Evolutionary conservation across 2,888 invertebrate genomes (phyloP).

Genomic region (Aphodius granarius): DNA sequence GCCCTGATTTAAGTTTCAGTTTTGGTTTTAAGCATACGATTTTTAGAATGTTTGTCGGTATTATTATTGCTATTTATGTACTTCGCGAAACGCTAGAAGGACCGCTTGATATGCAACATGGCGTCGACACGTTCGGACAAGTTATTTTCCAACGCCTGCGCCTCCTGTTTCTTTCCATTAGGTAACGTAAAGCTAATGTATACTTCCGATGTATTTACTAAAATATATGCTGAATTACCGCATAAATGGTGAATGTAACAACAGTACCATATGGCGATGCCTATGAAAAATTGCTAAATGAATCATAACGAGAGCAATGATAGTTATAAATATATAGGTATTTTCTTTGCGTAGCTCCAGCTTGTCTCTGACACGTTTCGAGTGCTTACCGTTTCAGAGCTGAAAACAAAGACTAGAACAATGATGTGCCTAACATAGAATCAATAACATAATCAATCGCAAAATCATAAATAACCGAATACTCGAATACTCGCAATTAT

Average conservation of each 20-base stretch:
- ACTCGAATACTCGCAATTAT: neutral
- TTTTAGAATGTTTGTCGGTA: neutral
- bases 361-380: neutral
- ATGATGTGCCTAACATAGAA: conserved; percentile 20
- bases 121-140: neutral
- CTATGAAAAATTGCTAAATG: conserved; percentile 12
- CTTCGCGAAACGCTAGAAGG: neutral
- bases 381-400: conserved; percentile 7
- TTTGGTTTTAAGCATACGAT: neutral
- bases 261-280: conserved; percentile 10
- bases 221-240: neutral
- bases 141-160: neutral
- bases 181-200: neutral
- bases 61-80: conserved; percentile 10
- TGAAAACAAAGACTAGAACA: conserved; percentile 13
- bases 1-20: neutral
- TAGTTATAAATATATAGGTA: conserved; percentile 11
- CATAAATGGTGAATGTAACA: conserved; percentile 34
- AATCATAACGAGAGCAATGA: conserved; percentile 12
- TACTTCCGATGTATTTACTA: conserved; percentile 10
- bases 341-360: conserved; percentile 7
- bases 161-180: neutral
- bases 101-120: conserved; percentile 1
- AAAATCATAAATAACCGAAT: conserved; percentile 31
- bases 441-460: conserved; percentile 28